Percentiles rank a stretch among this genome's conserved stretches.
These are phyloP conservation scores for Cataglyphis rosenhaueri DNA, from an alignment of 2,888 invertebrate genomes.

Conservation along the genomic window DNA sequence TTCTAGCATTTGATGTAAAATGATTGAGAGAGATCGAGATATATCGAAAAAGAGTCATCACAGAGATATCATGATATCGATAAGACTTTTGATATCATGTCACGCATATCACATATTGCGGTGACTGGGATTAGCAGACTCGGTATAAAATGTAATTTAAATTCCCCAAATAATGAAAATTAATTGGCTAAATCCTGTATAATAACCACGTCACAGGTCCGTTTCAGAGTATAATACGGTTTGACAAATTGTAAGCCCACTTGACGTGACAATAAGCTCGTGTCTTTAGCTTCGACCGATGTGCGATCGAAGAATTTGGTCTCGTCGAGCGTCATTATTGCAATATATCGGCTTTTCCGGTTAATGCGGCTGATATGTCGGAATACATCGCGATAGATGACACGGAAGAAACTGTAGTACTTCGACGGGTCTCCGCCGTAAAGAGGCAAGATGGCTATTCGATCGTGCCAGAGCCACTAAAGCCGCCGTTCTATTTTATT, in stretches of 20 bases:
- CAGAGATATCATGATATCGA: not conserved
- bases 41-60: not conserved
- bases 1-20: not conserved
- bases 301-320: slow-evolving; percentile 12
- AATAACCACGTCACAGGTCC: slow-evolving; percentile 2
- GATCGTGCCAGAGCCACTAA: slow-evolving; percentile 66
- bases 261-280: slow-evolving; percentile 24
- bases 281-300: not conserved
- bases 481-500: slow-evolving; percentile 71
- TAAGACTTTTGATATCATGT: not conserved
- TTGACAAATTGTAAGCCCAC: slow-evolving; percentile 26
- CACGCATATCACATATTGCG: not conserved
- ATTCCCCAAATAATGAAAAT: slow-evolving; percentile 14
- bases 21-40: not conserved
- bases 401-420: slow-evolving; percentile 60
- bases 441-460: slow-evolving; percentile 61
- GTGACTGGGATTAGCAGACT: not conserved
- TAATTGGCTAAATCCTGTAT: slow-evolving; percentile 11
- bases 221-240: slow-evolving; percentile 6
- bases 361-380: slow-evolving; percentile 57
- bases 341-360: slow-evolving; percentile 51
- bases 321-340: slow-evolving; percentile 24
- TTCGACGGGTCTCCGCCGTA: slow-evolving; percentile 60
- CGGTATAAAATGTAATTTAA: not conserved
- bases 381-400: slow-evolving; percentile 62